Percentiles rank a stretch among this genome's conserved stretches.
Conservation (phyloP, 2,888 invertebrate species). For the Aromia moschata region DNA sequence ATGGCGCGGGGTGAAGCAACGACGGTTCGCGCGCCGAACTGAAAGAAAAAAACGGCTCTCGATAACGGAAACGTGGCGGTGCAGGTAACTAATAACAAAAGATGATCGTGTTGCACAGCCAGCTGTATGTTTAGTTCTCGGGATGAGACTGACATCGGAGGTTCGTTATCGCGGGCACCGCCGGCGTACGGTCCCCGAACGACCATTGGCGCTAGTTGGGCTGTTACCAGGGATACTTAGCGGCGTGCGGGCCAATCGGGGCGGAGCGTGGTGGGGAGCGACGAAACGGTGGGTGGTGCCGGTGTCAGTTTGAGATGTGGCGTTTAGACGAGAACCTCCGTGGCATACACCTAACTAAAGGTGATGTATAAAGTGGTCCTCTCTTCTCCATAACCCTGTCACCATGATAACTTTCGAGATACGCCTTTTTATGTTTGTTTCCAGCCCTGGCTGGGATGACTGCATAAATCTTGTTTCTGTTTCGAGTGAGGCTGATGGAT, state of each 20-base stretch:
- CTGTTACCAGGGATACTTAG: constrained; percentile 61
- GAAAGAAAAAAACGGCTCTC: constrained; percentile 13
- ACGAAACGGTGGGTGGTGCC: constrained; percentile 48
- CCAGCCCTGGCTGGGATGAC: constrained; percentile 41
- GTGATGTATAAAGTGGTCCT: constrained; percentile 63
- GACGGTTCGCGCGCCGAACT: constrained; percentile 1
- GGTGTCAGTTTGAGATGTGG: constrained; percentile 55
- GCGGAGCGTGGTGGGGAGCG: constrained; percentile 47
- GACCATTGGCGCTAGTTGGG: constrained; percentile 58
- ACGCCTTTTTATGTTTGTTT: constrained; percentile 51
- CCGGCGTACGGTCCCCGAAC: constrained; percentile 43
- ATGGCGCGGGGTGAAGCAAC: neutral
- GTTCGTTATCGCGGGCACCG: constrained; percentile 44
- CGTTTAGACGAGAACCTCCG: constrained; percentile 55
- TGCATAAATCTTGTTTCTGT: constrained; percentile 43
- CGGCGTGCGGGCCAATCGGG: constrained; percentile 55
- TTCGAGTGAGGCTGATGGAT: constrained; percentile 31
- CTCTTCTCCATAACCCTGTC: constrained; percentile 50
- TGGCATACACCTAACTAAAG: constrained; percentile 60
- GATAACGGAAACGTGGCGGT: constrained; percentile 31
- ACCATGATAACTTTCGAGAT: constrained; percentile 50
- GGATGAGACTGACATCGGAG: constrained; percentile 49
- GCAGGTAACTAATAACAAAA: constrained; percentile 39
- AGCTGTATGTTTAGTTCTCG: constrained; percentile 51
- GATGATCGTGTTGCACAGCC: constrained; percentile 37